Evolutionary conservation across 2,113 vertebrate genomes (phyloP).

Genomic region (Eira barbara): DNA sequence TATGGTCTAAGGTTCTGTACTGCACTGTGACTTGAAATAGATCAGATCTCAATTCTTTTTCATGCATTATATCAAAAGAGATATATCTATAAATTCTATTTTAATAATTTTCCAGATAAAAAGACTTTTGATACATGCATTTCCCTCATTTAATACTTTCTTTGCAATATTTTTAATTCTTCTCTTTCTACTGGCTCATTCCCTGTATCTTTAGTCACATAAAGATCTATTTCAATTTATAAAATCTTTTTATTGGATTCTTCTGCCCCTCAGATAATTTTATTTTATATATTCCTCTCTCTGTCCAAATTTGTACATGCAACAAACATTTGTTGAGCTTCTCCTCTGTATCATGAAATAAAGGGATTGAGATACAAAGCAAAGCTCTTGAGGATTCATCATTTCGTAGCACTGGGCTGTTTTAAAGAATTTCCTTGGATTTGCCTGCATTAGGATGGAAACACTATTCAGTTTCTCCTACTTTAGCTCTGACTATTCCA

Average conservation of each 20-base stretch:
- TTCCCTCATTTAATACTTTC: neutral
- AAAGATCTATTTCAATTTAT: neutral
- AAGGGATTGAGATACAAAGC: neutral
- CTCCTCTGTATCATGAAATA: neutral
- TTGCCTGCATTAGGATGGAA: slow-evolving; percentile 50
- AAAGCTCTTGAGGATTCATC: neutral
- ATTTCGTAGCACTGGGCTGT: neutral
- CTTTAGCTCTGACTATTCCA: neutral
- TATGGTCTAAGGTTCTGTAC: neutral
- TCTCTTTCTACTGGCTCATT: neutral
- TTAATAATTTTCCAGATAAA: neutral
- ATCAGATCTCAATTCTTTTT: slow-evolving; percentile 8
- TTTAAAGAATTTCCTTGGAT: slow-evolving; percentile 18
- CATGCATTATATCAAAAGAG: neutral
- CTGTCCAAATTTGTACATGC: neutral
- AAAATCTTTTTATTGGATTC: neutral
- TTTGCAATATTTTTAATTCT: slow-evolving; percentile 14
- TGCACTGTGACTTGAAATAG: neutral
- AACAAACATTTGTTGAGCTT: neutral
- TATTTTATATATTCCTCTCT: slow-evolving; percentile 1
- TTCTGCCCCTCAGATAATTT: neutral
- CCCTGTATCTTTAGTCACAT: neutral
- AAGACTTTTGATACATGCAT: neutral
- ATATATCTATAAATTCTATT: neutral
- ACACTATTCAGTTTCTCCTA: neutral